Base-by-base conservation (phyloP, 2,888 invertebrate genomes). In the Drosophila falleni region DNA sequence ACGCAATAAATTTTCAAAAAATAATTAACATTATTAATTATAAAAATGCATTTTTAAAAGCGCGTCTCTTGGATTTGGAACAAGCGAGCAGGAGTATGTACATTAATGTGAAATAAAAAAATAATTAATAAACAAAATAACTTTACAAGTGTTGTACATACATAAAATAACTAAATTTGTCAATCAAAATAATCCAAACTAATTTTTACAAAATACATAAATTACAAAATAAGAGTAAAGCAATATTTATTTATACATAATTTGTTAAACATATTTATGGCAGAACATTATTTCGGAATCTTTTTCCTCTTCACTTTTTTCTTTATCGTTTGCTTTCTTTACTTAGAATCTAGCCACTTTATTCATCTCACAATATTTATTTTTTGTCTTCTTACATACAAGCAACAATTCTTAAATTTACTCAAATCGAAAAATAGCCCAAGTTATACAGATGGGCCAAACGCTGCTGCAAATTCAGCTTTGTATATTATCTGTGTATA, bases 291-390 rank as follows among this genome's bases (percentile, higher is more conserved):
- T 61, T 51, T 59, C 35, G 41, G 26, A 47, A 50, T n/a, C n/a
- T 50, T 44, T 50, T 47, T 54, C 37, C 46, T 35, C 51, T 72
- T 60, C n/a, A 47, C 29, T 29, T 6, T 54, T 55, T 29, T 6
- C 29, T 29, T 29, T 31, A 26, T 37, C n/a, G 9, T n/a, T 16
- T 44, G 41, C 39, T 74, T 63, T 23, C 16, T 41, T 47, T 42
- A 62, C 81, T 81, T 87, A 85, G 66, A 89, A 72, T 68, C 81
- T 89, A 82, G 53, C 46, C 60, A 75, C 33, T 61, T 55, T 42
- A 26, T 33, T 47, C 50, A 33, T 55, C 53, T 62, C 46, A 15
- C 42, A 29, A 26, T 47, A 10, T n/a, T 2, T 60, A 26, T 46
- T 56, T 50, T 46, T 65, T 86, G 74, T 87, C 78, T 89, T 80